A percentile compares a stretch with the other conserved stretches of the same genome.
These are phyloP conservation scores for Saguinus imperator DNA, from an alignment of 2,113 vertebrate species.

Conservation along the genomic window DNA sequence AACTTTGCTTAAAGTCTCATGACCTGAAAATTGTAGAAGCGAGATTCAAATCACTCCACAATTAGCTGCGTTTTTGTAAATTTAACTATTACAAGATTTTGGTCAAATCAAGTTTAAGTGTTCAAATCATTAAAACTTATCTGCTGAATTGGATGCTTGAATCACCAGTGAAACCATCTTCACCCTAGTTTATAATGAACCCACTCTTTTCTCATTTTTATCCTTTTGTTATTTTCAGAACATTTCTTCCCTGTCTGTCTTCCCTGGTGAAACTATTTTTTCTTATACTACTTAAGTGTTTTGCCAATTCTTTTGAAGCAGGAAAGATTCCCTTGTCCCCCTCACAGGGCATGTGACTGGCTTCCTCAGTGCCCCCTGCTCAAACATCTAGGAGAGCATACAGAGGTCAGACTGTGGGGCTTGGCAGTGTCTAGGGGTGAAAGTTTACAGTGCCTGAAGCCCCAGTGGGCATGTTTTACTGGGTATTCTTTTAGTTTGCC, in stretches of 20 bases:
- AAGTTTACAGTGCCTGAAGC: too few relatives aligned
- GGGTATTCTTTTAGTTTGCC: too few relatives aligned
- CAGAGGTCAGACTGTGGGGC: too few relatives aligned
- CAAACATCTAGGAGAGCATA: too few relatives aligned
- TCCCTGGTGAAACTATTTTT: neutral
- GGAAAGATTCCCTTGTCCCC: too few relatives aligned
- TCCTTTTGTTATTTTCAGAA: neutral
- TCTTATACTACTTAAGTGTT: neutral
- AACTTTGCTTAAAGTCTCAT: neutral
- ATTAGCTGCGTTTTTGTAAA: neutral
- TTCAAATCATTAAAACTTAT: neutral
- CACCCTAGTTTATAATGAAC: neutral
- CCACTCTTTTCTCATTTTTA: neutral
- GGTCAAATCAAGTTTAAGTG: neutral
- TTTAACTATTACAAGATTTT: neutral
- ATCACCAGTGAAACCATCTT: neutral
- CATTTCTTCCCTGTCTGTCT: neutral
- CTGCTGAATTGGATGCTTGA: neutral
- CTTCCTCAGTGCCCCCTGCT: too few relatives aligned
- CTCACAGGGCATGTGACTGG: too few relatives aligned
- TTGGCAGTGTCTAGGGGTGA: too few relatives aligned
- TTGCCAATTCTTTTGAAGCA: fast-evolving
- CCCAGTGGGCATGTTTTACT: too few relatives aligned
- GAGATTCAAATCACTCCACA: neutral
- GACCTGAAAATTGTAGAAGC: neutral